These are phyloP conservation scores for Cochlearius cochlearius DNA, from an alignment of 2,113 vertebrate species.

Conservation along the genomic window DNA sequence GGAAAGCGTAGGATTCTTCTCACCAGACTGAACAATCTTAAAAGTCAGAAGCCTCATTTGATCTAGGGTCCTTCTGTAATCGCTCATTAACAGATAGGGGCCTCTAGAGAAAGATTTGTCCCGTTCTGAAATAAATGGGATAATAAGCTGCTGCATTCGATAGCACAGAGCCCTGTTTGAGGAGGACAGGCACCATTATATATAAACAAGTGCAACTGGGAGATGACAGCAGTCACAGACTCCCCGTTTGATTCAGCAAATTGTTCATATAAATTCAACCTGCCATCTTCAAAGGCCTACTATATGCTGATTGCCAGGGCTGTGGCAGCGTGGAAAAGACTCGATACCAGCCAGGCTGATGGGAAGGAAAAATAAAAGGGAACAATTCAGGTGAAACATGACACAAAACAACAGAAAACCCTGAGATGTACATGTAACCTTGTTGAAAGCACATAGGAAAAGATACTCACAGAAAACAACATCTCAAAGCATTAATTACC, in stretches of 20 bases:
- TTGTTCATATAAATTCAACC: neutral
- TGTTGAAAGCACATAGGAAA: rapidly evolving
- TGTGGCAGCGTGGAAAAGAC: neutral
- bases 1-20: neutral
- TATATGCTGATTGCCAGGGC: neutral
- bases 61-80: neutral
- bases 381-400: neutral
- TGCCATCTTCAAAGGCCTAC: slow-evolving; percentile 21
- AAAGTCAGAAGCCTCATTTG: neutral
- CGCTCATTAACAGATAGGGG: neutral
- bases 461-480: neutral
- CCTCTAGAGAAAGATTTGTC: neutral
- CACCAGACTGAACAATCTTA: neutral
- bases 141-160: neutral
- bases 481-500: neutral
- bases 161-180: neutral
- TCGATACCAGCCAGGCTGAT: neutral
- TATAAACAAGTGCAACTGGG: neutral
- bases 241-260: neutral
- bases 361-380: neutral
- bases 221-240: neutral
- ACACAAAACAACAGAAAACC: neutral
- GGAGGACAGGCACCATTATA: neutral
- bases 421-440: rapidly evolving
- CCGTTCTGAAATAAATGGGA: neutral